These are phyloP conservation scores for Deilephila elpenor DNA, from an alignment of 2,888 invertebrate genomes.

Conservation along the genomic window DNA sequence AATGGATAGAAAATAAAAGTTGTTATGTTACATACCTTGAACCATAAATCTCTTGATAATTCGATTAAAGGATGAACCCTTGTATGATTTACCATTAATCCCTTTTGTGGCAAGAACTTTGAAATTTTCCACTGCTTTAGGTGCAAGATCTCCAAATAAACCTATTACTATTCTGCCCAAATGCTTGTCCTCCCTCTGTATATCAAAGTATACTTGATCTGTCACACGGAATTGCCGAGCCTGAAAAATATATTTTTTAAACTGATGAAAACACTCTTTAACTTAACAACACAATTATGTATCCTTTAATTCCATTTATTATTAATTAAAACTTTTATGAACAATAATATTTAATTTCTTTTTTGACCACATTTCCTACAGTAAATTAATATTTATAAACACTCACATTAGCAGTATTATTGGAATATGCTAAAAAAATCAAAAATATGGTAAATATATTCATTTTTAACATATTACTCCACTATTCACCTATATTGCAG, in stretches of 20 bases:
- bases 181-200: slow-evolving; percentile 88
- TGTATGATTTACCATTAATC: slow-evolving; percentile 90
- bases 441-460: not conserved
- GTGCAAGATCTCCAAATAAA: slow-evolving; percentile 94
- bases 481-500: not conserved
- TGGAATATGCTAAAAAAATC: not conserved
- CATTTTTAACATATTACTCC: not conserved
- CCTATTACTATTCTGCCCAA: slow-evolving; percentile 93
- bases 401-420: not conserved
- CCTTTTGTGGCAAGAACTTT: slow-evolving; percentile 91
- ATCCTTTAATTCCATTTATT: too few species aligned
- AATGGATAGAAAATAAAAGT: not conserved
- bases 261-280: not conserved
- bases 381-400: not conserved
- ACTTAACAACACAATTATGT: not conserved
- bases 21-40: slow-evolving; percentile 87
- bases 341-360: too few species aligned
- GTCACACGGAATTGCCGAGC: slow-evolving; percentile 88
- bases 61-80: slow-evolving; percentile 92
- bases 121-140: slow-evolving; percentile 95
- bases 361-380: not conserved
- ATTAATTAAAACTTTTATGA: too few species aligned
- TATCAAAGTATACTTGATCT: slow-evolving; percentile 92
- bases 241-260: slow-evolving; percentile 64
- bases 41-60: slow-evolving; percentile 96